phyloP scores from a whole-genome alignment of 2,113 vertebrate species.

The Bettongia penicillata region DNA sequence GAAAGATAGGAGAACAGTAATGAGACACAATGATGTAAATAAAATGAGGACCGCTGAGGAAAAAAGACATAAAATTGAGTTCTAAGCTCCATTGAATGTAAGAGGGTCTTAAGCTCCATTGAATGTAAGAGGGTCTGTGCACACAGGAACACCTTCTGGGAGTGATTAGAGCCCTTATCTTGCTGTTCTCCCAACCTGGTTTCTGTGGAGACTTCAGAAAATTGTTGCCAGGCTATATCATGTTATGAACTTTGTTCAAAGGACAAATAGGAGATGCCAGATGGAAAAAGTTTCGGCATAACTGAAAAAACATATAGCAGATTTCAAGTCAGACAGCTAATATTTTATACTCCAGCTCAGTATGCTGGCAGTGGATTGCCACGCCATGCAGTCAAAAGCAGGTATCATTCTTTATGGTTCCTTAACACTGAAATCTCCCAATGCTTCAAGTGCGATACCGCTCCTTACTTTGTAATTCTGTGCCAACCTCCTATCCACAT shows the following conservation, averaged over 20 bases:
- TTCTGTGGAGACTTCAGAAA: neutral
- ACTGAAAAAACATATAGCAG: neutral
- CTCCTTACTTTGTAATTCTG: neutral
- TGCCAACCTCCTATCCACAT: neutral
- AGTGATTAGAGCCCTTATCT: neutral
- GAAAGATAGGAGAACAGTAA: neutral
- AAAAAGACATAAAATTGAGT: neutral
- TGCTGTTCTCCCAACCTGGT: neutral
- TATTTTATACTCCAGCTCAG: neutral
- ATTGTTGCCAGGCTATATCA: neutral
- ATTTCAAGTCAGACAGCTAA: neutral
- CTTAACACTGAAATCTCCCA: neutral
- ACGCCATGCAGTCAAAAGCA: neutral
- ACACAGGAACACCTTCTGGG: neutral
- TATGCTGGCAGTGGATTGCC: accelerated
- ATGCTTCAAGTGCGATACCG: accelerated
- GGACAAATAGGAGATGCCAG: neutral
- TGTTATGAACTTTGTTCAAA: neutral
- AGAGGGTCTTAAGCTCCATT: too few relatives aligned
- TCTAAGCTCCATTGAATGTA: too few relatives aligned
- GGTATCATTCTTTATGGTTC: neutral
- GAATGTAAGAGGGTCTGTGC: too few relatives aligned
- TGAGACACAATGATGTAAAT: neutral
- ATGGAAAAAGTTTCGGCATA: too few relatives aligned
- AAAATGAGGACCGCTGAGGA: neutral